A percentile compares a stretch with the other conserved stretches of the same genome.
phyloP scores from a whole-genome alignment of 1,140 invertebrate species.

The Bombus ignitus region DNA sequence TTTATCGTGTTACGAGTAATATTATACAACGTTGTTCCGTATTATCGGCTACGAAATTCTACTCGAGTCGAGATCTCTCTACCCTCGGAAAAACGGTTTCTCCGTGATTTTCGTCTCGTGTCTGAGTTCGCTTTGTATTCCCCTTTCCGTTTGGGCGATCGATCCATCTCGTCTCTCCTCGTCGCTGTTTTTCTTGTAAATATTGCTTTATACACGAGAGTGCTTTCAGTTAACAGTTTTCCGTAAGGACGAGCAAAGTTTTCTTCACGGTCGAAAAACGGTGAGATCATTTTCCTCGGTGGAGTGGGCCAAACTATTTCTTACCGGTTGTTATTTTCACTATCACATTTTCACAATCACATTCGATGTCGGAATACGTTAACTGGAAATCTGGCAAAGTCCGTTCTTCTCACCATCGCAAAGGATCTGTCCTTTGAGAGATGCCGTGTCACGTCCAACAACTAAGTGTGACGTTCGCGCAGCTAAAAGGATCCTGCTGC shows the following conservation, averaged over 20 bases:
- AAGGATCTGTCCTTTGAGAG: neutral
- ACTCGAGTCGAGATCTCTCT: neutral
- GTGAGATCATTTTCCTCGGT: neutral
- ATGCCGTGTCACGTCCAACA: neutral
- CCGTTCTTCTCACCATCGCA: no score
- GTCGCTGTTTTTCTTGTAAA: neutral
- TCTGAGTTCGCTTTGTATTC: neutral
- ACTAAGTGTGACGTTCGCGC: neutral
- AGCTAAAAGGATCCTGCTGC: neutral
- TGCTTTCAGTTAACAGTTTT: neutral
- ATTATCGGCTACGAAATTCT: neutral
- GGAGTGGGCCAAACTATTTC: neutral
- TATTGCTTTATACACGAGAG: neutral
- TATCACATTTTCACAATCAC: no score
- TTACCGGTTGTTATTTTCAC: neutral
- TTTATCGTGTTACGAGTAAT: no score
- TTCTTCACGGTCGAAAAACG: neutral
- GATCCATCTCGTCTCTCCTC: neutral
- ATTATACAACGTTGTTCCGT: no score
- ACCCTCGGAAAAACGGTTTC: no score
- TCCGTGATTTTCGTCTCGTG: neutral
- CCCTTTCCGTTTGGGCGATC: neutral
- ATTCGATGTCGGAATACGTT: neutral
- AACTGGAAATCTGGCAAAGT: conserved; percentile 3
- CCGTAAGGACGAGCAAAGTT: neutral